Evolutionary conservation across 2,797 vertebrate species (phyloP).

Genomic region (Tauraco hartlaubi): DNA sequence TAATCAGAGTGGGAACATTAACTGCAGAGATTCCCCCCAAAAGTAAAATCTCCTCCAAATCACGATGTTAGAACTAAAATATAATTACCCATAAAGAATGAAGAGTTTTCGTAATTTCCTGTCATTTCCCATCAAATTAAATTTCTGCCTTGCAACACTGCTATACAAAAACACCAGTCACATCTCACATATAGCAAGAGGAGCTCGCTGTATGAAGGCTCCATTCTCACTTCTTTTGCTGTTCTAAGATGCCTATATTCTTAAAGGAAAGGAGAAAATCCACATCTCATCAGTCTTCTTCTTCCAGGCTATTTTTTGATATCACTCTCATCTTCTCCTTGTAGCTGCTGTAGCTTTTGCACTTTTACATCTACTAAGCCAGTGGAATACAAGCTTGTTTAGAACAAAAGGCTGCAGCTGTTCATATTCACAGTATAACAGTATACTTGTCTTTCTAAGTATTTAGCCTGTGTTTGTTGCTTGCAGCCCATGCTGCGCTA

Average conservation of each 20-base stretch:
- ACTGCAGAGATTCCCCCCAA: not conserved
- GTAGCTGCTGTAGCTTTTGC: not conserved
- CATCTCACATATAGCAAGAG: not conserved
- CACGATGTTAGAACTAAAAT: not conserved
- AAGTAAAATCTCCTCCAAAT: constrained; percentile 54
- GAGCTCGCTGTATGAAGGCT: not conserved
- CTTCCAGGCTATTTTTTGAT: not conserved
- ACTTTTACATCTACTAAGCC: not conserved
- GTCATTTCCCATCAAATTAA: constrained; percentile 9
- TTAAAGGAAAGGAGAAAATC: not conserved
- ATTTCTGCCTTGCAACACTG: not conserved
- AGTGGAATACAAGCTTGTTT: not conserved
- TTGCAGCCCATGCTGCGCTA: not conserved
- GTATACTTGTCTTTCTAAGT: not conserved
- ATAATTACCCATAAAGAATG: not conserved
- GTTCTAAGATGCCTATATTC: not conserved
- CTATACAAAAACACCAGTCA: not conserved
- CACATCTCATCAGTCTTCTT: not conserved
- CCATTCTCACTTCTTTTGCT: not conserved
- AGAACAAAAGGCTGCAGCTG: not conserved
- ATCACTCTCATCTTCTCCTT: not conserved
- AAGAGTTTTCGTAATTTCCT: constrained; percentile 19
- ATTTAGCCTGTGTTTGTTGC: not conserved
- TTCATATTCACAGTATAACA: not conserved
- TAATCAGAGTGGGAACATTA: not conserved